Evolutionary conservation across 2,113 vertebrate species (phyloP).

Genomic region (Daubentonia madagascariensis): DNA sequence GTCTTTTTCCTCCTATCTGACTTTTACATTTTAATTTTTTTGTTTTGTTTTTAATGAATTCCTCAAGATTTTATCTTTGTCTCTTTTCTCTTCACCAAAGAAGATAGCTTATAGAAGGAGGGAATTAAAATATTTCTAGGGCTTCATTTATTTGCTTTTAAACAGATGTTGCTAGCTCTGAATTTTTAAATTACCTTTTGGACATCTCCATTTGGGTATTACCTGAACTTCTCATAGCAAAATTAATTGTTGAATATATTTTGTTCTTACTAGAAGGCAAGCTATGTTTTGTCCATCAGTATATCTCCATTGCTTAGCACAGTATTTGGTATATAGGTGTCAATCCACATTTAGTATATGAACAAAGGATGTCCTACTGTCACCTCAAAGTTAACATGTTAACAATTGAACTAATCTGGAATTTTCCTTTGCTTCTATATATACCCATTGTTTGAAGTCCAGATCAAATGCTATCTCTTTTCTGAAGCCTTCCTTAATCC

Average conservation of each 20-base stretch:
- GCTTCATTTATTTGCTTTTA: conserved; percentile 5
- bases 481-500: not conserved
- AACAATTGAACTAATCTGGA: not conserved
- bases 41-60: not conserved
- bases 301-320: not conserved
- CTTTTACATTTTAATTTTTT: not conserved
- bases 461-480: not conserved
- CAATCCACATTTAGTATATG: not conserved
- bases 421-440: not conserved
- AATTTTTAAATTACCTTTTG: conserved; percentile 24
- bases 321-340: not conserved
- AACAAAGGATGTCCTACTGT: not conserved
- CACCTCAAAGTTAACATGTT: not conserved
- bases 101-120: not conserved
- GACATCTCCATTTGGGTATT: not conserved
- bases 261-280: not conserved
- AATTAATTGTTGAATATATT: not conserved
- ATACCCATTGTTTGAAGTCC: not conserved
- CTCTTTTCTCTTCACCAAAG: not conserved
- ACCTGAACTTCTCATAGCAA: not conserved
- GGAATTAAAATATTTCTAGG: not conserved
- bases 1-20: not conserved
- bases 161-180: not conserved
- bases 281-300: not conserved
- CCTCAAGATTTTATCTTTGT: not conserved